Base-by-base conservation (phyloP, 2,113 vertebrate genomes). In the Clupea harengus region DNA sequence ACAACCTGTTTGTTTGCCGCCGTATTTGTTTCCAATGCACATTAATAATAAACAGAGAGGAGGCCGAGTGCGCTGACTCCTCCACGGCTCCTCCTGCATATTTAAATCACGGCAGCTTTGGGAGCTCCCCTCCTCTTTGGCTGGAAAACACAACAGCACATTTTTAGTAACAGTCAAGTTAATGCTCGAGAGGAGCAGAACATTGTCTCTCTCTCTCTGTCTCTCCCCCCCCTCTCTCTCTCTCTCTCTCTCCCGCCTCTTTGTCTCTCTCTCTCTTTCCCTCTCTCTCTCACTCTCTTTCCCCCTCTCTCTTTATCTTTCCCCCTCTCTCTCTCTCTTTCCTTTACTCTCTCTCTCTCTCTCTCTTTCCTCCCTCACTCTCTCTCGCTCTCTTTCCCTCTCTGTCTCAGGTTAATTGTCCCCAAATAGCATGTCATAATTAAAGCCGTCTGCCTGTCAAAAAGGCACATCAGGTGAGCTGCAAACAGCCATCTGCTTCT, bases 381-480 rank as follows among this genome's bases (percentile, higher is more conserved):
- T 72, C 25, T 39, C 72, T 78, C 32, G 4, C 72, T 78, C 10
- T 39, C 13, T 17, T 32, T 78, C 32, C 15, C 72, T 39, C 28
- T 75, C 25, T 78, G 28, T 78, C 72, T 78, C 72, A 39, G 72
- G 72, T 78, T 78, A 78, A 78, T 78, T 78, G 32, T 39, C 28
- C 72, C 72, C 28, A 78, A 75, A 75, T 75, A 75, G 72, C 72
- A 32, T 78, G 72, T 44, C 72, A 78, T 78, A 78, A 78, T 78
- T 78, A 78, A 39, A 78, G 15, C 72, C 17, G 32, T 13, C 10
- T 78, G 72, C 11, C 28, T 78, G 72, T 78, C 72, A 78, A 78
- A 78, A 44, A 78, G 72, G 32, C 28, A 39, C 72, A 78, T 78
- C 72, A 78, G 72, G 72, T 78, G 72, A 39, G 72, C 72, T 39